Percentiles rank a stretch among this genome's conserved stretches.
These are phyloP conservation scores for Trachelipus rathkii DNA, from an alignment of 1,140 invertebrate species.

Conservation along the genomic window DNA sequence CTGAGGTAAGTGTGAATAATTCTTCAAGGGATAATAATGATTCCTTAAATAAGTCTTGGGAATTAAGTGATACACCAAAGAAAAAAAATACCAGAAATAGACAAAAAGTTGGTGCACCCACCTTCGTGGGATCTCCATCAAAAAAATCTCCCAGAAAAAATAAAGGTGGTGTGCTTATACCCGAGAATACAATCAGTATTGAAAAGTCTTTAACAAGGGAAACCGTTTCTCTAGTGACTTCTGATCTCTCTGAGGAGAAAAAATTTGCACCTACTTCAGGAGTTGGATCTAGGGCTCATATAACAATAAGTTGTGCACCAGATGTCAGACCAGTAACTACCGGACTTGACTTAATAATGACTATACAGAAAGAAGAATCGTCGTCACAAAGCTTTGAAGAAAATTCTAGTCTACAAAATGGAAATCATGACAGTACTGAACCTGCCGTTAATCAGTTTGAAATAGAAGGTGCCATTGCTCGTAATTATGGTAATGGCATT, in stretches of 20 bases:
- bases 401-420: no score
- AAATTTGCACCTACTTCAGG: slow-evolving; percentile 37
- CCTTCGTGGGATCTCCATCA: not conserved
- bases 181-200: not conserved
- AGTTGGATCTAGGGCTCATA: slow-evolving; percentile 44
- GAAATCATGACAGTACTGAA: no score
- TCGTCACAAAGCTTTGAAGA: not conserved
- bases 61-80: not conserved
- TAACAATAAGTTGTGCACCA: slow-evolving; percentile 44
- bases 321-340: slow-evolving; percentile 40
- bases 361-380: slow-evolving; percentile 31
- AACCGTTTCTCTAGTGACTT: not conserved
- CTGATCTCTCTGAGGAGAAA: not conserved
- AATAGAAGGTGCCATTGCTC: slow-evolving; percentile 30
- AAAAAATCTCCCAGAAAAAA: not conserved
- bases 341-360: slow-evolving; percentile 44
- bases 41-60: not conserved
- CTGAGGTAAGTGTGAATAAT: not conserved
- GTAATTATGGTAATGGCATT: slow-evolving; percentile 36
- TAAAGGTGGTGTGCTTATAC: not conserved
- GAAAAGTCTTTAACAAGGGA: not conserved
- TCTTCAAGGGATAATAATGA: not conserved
- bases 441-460: not conserved
- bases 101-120: not conserved
- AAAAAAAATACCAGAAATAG: not conserved